phyloP scores from a whole-genome alignment of 2,797 vertebrate genomes.

The Percopsis omiscomaycus region DNA sequence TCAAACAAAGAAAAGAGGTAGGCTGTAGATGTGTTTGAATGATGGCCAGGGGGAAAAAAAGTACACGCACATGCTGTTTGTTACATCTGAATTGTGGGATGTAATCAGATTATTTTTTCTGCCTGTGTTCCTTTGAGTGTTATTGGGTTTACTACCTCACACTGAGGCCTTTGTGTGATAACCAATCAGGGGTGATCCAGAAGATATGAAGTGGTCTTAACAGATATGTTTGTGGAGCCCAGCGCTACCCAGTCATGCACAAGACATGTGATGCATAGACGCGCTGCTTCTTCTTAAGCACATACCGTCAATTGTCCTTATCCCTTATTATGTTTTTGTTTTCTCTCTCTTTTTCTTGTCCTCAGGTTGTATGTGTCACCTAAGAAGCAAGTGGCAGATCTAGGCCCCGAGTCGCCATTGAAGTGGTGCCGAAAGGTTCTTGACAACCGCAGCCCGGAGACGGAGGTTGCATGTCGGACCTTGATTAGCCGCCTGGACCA shows the following conservation, averaged over 20 bases:
- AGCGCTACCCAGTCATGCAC: constrained; percentile 9
- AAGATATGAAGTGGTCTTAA: neutral
- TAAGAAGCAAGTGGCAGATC: constrained; percentile 79
- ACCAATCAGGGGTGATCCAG: neutral
- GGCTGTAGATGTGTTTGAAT: too few relatives aligned
- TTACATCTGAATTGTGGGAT: neutral
- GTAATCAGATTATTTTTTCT: too few relatives aligned
- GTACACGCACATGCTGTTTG: neutral
- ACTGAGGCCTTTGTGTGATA: neutral
- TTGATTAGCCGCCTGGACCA: constrained; percentile 87
- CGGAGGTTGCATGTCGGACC: constrained; percentile 86
- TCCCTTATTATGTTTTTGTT: neutral
- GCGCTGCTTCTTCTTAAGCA: constrained; percentile 18
- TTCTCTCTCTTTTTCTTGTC: constrained; percentile 23
- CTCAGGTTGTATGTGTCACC: constrained; percentile 88
- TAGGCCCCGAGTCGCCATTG: constrained; percentile 80
- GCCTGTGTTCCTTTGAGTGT: neutral
- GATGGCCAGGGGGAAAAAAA: too few relatives aligned
- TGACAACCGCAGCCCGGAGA: constrained; percentile 89
- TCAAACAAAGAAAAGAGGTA: too few relatives aligned
- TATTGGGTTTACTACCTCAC: constrained; percentile 8
- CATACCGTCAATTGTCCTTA: neutral
- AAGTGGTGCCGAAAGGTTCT: constrained; percentile 90
- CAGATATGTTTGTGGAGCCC: neutral
- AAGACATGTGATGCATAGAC: constrained; percentile 3